Base-by-base conservation (phyloP, 2,113 vertebrate species). In the Leptobrachium leishanense region DNA sequence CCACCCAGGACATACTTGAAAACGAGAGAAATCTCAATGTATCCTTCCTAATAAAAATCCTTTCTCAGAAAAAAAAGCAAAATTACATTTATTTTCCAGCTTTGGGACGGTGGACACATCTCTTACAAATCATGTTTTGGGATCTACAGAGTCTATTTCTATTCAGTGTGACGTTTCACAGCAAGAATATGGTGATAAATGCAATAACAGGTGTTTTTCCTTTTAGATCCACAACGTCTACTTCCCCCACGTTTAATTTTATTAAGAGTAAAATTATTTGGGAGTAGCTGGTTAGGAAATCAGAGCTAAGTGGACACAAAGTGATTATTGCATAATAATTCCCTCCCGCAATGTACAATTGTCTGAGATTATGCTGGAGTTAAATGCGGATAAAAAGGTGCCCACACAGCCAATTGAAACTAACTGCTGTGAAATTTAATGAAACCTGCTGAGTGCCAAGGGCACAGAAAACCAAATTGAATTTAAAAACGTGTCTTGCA, bases 341-440 rank as follows among this genome's bases (percentile, higher is more conserved):
- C 69, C 0, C 0, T 69, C 0, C 0, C 50, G 72, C 79, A 84
- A 75, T 68, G 75, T 66, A 76, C 81, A 82, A 85, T 72, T 83
- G 85, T 84, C 82, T 89, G 82, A 89, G 87, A 89, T 88, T 85
- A 87, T 81, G 75, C 82, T 68, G 20, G 84, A 90, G 85, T 85
- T 84, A 87, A 88, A 90, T 68, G 82, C 83, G 84, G 83, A 84
- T 87, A 78, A 89, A 86, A 88, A 88, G 83, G 68, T 88, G 84
- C 82, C 83, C 84, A 86, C 79, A 66, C 74, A 81, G 86, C 76
- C 86, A 87, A 87, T 86, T 84, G 83, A 85, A 88, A 88, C 84
- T 87, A 84, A 82, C 85, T 86, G 88, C 89, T 88, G 86, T 85
- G 89, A 87, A 88, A 89, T 86, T 88, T 89, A 88, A 89, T 88